Conservation (phyloP, 2,888 invertebrate species). For the Myopa tessellatipennis region DNA sequence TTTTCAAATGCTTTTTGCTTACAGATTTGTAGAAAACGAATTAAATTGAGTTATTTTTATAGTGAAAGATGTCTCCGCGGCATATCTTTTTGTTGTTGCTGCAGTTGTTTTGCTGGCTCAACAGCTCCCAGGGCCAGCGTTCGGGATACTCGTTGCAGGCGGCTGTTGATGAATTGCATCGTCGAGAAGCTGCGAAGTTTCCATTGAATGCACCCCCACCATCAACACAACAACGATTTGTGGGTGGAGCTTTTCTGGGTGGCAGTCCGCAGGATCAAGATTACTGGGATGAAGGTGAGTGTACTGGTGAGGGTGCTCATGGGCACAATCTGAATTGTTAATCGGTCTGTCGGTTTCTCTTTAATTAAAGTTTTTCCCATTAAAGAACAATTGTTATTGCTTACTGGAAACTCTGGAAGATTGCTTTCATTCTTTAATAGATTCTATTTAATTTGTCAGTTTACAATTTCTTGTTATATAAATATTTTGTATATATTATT, state of each 20-base stretch:
- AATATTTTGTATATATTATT: too few species aligned
- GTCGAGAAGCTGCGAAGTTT: constrained; percentile 63
- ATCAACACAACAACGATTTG: constrained; percentile 47
- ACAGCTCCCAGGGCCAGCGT: constrained; percentile 48
- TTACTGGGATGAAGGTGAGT: constrained; percentile 67
- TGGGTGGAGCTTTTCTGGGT: constrained; percentile 48
- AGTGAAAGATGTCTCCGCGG: constrained; percentile 39
- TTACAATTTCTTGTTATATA: too few species aligned
- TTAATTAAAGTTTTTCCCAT: too few species aligned
- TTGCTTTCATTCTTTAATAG: too few species aligned
- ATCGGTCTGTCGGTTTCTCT: too few species aligned
- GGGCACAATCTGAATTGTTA: too few species aligned
- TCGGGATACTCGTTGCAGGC: constrained; percentile 65
- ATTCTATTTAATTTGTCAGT: too few species aligned
- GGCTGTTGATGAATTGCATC: constrained; percentile 67
- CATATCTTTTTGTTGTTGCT: constrained; percentile 43
- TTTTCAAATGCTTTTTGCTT: not conserved
- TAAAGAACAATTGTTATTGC: too few species aligned
- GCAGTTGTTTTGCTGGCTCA: constrained; percentile 43
- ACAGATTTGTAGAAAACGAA: not conserved
- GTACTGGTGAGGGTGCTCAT: too few species aligned
- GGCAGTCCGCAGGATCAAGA: constrained; percentile 55
- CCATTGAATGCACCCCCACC: constrained; percentile 59
- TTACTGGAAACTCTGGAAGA: too few species aligned
- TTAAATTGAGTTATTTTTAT: not conserved